Percentiles rank a stretch among this genome's conserved stretches.
Conservation (phyloP, 2,113 vertebrate genomes). For the Thamnaconus septentrionalis region DNA sequence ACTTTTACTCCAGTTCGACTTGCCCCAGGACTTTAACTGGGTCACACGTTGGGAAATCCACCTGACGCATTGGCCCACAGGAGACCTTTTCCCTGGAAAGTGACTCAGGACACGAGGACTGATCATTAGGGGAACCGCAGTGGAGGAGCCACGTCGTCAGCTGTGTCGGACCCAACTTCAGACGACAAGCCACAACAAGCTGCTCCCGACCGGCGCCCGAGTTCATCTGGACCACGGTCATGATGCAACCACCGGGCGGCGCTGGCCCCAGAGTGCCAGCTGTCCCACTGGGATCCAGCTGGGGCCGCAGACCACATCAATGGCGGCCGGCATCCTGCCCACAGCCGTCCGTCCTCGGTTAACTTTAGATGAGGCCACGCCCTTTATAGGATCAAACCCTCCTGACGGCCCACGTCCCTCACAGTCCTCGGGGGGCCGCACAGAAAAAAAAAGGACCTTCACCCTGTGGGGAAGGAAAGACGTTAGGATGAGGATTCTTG, state of each 20-base stretch:
- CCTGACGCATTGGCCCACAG: slow-evolving; percentile 33
- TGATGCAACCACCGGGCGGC: slow-evolving; percentile 55
- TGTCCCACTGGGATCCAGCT: slow-evolving; percentile 59
- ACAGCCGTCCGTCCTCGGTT: slow-evolving; percentile 58
- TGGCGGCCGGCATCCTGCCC: slow-evolving; percentile 46
- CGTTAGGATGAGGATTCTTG: too few relatives aligned
- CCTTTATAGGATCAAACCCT: slow-evolving; percentile 54
- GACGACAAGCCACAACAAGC: slow-evolving; percentile 29
- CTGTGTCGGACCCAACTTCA: slow-evolving; percentile 37
- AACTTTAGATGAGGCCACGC: slow-evolving; percentile 69
- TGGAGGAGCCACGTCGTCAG: slow-evolving; percentile 43
- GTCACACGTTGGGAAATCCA: slow-evolving; percentile 23
- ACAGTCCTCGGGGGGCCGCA: too few relatives aligned
- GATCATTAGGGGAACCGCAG: slow-evolving; percentile 50
- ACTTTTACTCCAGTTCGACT: too few relatives aligned
- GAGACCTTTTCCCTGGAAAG: slow-evolving; percentile 18
- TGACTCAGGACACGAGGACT: slow-evolving; percentile 31
- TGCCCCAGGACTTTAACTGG: too few relatives aligned
- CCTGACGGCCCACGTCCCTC: too few relatives aligned
- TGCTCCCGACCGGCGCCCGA: slow-evolving; percentile 1
- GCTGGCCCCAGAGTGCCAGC: slow-evolving; percentile 38
- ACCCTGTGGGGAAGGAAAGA: not conserved
- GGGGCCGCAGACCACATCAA: slow-evolving; percentile 61
- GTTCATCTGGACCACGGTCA: slow-evolving; percentile 37
- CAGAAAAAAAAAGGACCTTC: too few relatives aligned